Conservation (phyloP, 2,888 invertebrate species). For the Macaria notata region DNA sequence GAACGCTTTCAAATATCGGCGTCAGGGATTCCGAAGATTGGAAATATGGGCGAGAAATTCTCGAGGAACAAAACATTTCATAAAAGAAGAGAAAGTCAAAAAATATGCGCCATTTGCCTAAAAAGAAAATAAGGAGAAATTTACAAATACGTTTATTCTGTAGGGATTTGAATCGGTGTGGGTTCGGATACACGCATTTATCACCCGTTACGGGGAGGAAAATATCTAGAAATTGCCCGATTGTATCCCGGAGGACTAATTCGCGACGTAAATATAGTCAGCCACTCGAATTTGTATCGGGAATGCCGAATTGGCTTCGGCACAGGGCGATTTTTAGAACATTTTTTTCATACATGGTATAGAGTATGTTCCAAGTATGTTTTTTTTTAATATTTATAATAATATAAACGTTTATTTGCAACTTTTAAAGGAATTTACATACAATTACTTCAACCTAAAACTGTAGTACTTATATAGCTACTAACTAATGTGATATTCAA, state of each 20-base stretch:
- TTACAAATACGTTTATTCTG: conserved; percentile 34
- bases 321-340: neutral
- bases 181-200: conserved; percentile 31
- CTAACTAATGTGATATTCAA: too few species aligned
- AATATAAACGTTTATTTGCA: neutral
- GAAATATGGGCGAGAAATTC: conserved; percentile 30
- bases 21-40: conserved; percentile 26
- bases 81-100: conserved; percentile 20
- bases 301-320: conserved; percentile 6
- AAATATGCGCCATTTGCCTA: conserved; percentile 34
- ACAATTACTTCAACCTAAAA: too few species aligned
- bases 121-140: conserved; percentile 35
- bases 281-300: conserved; percentile 13
- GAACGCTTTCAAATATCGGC: conserved; percentile 19
- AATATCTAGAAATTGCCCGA: conserved; percentile 31
- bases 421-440: too few species aligned
- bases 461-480: too few species aligned
- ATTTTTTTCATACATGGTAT: neutral
- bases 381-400: conserved; percentile 4
- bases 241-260: conserved; percentile 34
- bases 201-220: conserved; percentile 31
- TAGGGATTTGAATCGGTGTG: conserved; percentile 31
- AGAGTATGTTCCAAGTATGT: neutral
- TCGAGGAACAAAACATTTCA: conserved; percentile 29
- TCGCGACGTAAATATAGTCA: conserved; percentile 26